Evolutionary conservation across 2,797 vertebrate genomes (phyloP).

Genomic region (Enteromius viviparus): DNA sequence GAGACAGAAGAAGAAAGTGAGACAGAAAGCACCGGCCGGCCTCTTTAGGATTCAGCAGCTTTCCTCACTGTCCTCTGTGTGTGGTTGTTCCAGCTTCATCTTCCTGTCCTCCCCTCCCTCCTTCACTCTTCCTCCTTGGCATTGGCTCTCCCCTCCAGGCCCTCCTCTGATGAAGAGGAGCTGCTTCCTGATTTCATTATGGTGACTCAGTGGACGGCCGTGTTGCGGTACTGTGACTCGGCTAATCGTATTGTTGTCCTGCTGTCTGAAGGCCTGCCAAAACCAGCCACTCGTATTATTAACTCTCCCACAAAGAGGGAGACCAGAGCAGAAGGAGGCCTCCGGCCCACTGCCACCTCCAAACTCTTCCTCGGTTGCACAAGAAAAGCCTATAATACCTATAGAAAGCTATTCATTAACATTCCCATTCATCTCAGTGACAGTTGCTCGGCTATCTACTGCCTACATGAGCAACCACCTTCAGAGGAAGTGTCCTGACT

Average conservation of each 20-base stretch:
- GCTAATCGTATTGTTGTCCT: conserved; percentile 54
- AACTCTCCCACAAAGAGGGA: conserved; percentile 39
- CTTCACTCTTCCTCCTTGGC: conserved; percentile 33
- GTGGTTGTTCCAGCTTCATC: conserved; percentile 27
- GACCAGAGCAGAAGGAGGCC: not conserved
- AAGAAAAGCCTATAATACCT: conserved; percentile 1
- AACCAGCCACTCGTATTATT: conserved; percentile 56
- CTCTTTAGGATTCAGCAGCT: conserved; percentile 40
- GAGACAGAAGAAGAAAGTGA: not conserved
- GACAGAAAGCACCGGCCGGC: not conserved
- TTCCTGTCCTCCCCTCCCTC: conserved; percentile 22
- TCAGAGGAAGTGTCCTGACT: conserved; percentile 3
- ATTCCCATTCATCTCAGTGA: not conserved
- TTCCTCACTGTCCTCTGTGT: conserved; percentile 18
- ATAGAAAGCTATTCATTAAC: not conserved
- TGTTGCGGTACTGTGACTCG: conserved; percentile 49
- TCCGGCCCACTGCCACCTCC: not conserved
- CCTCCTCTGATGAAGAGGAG: conserved; percentile 43
- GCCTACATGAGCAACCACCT: conserved; percentile 6
- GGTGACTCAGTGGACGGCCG: conserved; percentile 42
- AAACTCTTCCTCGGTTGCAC: conserved; percentile 1
- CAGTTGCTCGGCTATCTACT: not conserved
- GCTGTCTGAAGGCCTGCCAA: conserved; percentile 56
- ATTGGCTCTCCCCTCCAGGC: conserved; percentile 42
- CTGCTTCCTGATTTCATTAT: conserved; percentile 60